Conservation (phyloP, 2,888 invertebrate genomes). For the Drosophila nigricruria region DNA sequence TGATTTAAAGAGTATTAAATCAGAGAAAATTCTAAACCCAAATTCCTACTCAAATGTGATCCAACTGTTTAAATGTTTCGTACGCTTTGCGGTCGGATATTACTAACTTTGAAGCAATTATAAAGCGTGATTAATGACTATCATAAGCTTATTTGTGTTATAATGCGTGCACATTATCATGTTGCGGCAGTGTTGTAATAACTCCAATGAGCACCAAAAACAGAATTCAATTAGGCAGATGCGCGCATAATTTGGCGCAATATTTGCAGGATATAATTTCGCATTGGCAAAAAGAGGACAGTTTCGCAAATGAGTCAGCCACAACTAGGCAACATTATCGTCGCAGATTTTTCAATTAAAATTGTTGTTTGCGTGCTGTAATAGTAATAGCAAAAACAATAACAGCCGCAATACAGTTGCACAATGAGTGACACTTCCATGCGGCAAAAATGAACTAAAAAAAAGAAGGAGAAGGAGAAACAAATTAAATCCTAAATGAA, state of each 20-base stretch:
- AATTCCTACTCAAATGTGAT: neutral
- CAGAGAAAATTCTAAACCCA: neutral
- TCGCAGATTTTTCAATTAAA: slow-evolving; percentile 45
- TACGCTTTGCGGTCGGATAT: neutral
- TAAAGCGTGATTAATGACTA: slow-evolving; percentile 36
- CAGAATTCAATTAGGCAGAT: slow-evolving; percentile 51
- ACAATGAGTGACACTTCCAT: slow-evolving; percentile 21
- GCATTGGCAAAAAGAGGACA: slow-evolving; percentile 24
- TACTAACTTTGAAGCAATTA: neutral
- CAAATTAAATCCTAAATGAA: slow-evolving; percentile 36
- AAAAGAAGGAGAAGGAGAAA: slow-evolving; percentile 17
- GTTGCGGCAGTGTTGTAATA: slow-evolving; percentile 12
- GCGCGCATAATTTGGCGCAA: slow-evolving; percentile 24
- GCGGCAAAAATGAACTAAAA: slow-evolving; percentile 37
- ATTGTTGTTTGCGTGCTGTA: slow-evolving; percentile 16
- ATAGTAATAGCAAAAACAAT: slow-evolving; percentile 1
- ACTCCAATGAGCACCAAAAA: slow-evolving; percentile 6
- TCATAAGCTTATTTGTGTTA: slow-evolving; percentile 37
- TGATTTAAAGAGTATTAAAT: slow-evolving; percentile 1
- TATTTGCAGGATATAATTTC: slow-evolving; percentile 57
- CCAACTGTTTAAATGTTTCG: neutral
- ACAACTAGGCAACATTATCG: slow-evolving; percentile 24
- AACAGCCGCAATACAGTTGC: neutral
- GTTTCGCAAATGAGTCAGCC: slow-evolving; percentile 35
- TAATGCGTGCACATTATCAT: slow-evolving; percentile 25